A percentile compares a stretch with the other conserved stretches of the same genome.
phyloP scores from a whole-genome alignment of 2,797 vertebrate genomes.

The Cyclopterus lumpus region DNA sequence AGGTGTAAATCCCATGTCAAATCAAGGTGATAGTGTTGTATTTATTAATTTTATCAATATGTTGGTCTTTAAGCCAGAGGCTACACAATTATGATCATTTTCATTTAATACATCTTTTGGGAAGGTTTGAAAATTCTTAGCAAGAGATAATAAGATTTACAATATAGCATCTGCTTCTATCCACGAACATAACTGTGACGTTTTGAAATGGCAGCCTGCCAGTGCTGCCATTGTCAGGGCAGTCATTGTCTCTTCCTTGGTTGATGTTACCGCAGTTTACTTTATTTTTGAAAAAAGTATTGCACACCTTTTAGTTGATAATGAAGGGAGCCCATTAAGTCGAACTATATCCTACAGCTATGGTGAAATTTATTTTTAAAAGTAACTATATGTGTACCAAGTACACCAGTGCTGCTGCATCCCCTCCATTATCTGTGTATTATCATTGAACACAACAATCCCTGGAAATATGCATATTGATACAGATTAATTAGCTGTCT shows the following conservation, averaged over 20 bases:
- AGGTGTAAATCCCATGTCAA: constrained; percentile 6
- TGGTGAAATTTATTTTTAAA: not conserved
- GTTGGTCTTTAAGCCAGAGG: not conserved
- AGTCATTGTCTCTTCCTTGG: not conserved
- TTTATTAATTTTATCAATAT: not conserved
- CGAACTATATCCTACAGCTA: not conserved
- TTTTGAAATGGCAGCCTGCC: not conserved
- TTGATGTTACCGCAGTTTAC: not conserved
- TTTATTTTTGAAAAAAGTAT: not conserved
- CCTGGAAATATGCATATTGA: constrained; percentile 41
- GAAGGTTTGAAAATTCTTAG: not conserved
- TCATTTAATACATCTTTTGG: not conserved
- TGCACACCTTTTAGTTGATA: not conserved
- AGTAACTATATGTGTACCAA: not conserved
- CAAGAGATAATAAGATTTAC: not conserved
- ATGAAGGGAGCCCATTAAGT: not conserved
- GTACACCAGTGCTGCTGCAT: constrained; percentile 4
- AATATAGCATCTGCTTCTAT: not conserved
- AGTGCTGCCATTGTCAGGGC: too few relatives aligned
- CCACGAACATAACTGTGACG: not conserved
- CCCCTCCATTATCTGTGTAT: constrained; percentile 22
- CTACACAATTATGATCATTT: not conserved
- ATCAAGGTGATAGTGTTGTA: not conserved
- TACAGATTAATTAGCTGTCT: constrained; percentile 16
- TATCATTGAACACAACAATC: constrained; percentile 45